phyloP scores from a whole-genome alignment of 1,140 invertebrate species.

The Trachymyrmex septentrionalis region DNA sequence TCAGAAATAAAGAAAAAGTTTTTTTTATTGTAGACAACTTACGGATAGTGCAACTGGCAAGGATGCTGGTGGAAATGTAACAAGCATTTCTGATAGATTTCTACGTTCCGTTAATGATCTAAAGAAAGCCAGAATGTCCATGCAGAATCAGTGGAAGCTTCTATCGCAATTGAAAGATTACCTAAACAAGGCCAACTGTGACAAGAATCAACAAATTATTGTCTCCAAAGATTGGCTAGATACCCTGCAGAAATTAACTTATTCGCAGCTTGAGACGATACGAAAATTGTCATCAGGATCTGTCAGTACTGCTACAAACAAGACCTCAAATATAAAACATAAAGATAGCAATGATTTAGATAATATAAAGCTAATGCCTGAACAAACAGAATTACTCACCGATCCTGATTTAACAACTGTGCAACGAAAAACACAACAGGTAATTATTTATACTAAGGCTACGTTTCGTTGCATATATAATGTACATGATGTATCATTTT shows the following conservation, averaged over 20 bases:
- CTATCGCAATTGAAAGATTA: constrained; percentile 85
- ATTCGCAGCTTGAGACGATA: constrained; percentile 78
- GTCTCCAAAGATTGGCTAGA: constrained; percentile 87
- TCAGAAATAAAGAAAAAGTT: neutral
- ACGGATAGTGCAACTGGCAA: constrained; percentile 75
- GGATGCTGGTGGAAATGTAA: constrained; percentile 76
- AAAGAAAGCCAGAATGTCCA: constrained; percentile 82
- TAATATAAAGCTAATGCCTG: constrained; percentile 34
- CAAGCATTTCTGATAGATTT: constrained; percentile 78
- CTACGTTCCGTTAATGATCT: constrained; percentile 67
- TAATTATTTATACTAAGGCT: constrained; percentile 1
- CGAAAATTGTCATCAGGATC: constrained; percentile 82
- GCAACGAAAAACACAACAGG: constrained; percentile 19
- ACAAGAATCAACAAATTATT: constrained; percentile 85
- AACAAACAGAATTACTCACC: constrained; percentile 35
- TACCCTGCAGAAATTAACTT: constrained; percentile 85
- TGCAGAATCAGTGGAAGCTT: constrained; percentile 86
- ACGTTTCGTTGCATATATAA: no score
- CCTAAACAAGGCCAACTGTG: constrained; percentile 84
- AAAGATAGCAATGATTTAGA: neutral
- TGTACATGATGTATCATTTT: no score
- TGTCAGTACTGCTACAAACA: neutral
- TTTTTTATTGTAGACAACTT: constrained; percentile 71
- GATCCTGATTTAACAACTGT: neutral
- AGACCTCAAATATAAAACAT: neutral